These are phyloP conservation scores for Helicorthomorpha holstii DNA, from an alignment of 1,140 invertebrate species.

Conservation along the genomic window DNA sequence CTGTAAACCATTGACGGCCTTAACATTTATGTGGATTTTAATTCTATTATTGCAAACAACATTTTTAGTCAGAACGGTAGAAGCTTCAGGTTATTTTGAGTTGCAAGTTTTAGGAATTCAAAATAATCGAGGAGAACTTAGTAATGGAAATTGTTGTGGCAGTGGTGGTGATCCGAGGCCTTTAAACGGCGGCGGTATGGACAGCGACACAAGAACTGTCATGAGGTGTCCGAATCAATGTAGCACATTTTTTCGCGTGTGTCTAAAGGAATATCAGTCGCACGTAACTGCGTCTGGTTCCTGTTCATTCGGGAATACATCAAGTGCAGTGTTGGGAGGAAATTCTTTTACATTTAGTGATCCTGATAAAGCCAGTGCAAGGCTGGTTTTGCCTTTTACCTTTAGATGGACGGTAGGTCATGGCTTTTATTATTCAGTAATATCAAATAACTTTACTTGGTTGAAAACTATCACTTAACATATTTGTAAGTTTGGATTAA, in stretches of 20 bases:
- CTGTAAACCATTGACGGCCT: too few relatives aligned
- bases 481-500: too few relatives aligned
- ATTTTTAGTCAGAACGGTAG: too few relatives aligned
- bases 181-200: neutral
- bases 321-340: conserved; percentile 62
- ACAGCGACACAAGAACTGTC: neutral
- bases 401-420: conserved; percentile 78
- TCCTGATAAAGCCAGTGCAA: conserved; percentile 42
- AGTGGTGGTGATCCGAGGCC: neutral
- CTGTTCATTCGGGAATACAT: conserved; percentile 76
- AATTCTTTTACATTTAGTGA: conserved; percentile 72
- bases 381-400: conserved; percentile 62
- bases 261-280: conserved; percentile 81
- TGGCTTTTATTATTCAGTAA: conserved; percentile 8
- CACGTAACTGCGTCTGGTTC: conserved; percentile 57
- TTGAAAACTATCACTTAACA: too few relatives aligned
- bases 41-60: too few relatives aligned
- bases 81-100: conserved; percentile 71
- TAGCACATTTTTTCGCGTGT: conserved; percentile 66
- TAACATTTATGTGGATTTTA: too few relatives aligned
- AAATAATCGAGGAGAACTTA: conserved; percentile 63
- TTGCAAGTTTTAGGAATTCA: conserved; percentile 75
- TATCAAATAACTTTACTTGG: conserved; percentile 2
- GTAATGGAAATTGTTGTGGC: conserved; percentile 64
- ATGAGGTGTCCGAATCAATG: conserved; percentile 39